Evolutionary conservation across 2,113 vertebrate species (phyloP), one percentile per base, ranked within the genome.

Genomic region (Pseudorectes ferrugineus): DNA sequence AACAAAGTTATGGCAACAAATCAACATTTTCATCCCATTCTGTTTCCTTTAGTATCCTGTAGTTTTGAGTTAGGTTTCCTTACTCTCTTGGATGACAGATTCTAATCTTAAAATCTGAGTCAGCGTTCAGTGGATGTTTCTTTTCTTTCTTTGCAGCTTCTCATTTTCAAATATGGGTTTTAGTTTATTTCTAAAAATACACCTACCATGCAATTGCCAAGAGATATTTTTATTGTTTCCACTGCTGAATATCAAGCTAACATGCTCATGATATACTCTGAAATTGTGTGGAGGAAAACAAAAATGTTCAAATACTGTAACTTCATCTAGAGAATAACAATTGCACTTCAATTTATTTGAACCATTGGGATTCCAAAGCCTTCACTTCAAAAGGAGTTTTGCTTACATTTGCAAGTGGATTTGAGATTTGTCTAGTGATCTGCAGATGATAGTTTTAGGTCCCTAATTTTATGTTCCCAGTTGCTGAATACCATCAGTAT

Each of bases 141-240:
- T 88, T 66, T 80, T 52, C 58, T 62, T 73, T 15, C 31, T 65
- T 87, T 4, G 1, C 28, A 70, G 26, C 20, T 94, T 80, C 38
- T 94, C 8, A 43, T 73, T 92, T 84, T 78, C 12, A 79, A 75
- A 85, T 61, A 58, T 8, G 6, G 21, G 7, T 2, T 86, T 77
- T 63, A 48, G n/a, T 77, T 77, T 76, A 57, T 79, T 92, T 88
- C 38, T 73, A 57, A 55, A 91, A 62, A 26, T 59, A 52, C 31
- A 83, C 14, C 19, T 72, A 52, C 28, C 7, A 8, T 80, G 33
- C 11, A 62, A 12, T 76, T 92, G 31, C 33, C 7, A 35, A 28
- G 21, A 54, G 5, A 19, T 68, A 45, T 81, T 97, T 95, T 95
- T 38, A 76, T 96, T 97, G 70, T 95, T 97, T 97, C 81, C 95